Evolutionary conservation across 1,140 invertebrate species (phyloP).

Genomic region (Drosophila truncata): DNA sequence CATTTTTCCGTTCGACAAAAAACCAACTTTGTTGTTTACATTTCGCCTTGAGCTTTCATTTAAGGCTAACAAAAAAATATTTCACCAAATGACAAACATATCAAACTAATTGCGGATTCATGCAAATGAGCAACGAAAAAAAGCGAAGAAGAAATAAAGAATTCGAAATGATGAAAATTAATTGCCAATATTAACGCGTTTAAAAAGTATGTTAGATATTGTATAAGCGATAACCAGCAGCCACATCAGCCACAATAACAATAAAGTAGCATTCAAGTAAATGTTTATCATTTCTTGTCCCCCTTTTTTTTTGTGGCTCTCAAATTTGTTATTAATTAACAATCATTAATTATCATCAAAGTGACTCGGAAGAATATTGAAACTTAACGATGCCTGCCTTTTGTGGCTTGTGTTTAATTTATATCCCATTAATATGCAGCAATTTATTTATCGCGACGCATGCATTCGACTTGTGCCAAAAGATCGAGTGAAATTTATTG

Average conservation of each 20-base stretch:
- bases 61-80: constrained; percentile 58
- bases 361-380: constrained; percentile 47
- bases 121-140: constrained; percentile 65
- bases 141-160: constrained; percentile 41
- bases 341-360: constrained; percentile 66
- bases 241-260: constrained; percentile 22
- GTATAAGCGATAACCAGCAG: constrained; percentile 44
- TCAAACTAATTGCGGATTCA: constrained; percentile 77
- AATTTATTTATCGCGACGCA: constrained; percentile 38
- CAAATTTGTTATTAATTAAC: constrained; percentile 79
- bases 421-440: constrained; percentile 48
- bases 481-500: constrained; percentile 26
- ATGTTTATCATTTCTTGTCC: constrained; percentile 55
- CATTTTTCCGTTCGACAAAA: constrained; percentile 62
- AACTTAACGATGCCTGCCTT: constrained; percentile 54
- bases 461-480: constrained; percentile 38
- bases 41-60: constrained; percentile 71
- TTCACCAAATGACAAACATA: constrained; percentile 61
- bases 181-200: constrained; percentile 75
- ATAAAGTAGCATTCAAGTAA: constrained; percentile 57
- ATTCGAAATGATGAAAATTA: constrained; percentile 66
- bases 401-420: constrained; percentile 65
- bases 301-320: constrained; percentile 34
- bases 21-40: constrained; percentile 59
- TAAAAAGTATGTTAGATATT: constrained; percentile 65